phyloP scores from a whole-genome alignment of 2,888 invertebrate species.

The Rotaria sp. region DNA sequence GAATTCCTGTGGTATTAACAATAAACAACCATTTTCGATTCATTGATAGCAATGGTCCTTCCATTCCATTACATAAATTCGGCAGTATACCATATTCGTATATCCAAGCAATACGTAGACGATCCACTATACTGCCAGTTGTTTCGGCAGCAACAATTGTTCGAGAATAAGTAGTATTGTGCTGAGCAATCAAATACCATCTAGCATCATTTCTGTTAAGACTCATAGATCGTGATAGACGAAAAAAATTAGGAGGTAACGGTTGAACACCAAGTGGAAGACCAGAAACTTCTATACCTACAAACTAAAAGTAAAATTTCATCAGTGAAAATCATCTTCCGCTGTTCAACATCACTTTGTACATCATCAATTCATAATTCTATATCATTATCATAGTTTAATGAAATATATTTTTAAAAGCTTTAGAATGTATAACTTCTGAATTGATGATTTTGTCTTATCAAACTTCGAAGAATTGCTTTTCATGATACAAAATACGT shows the following conservation, averaged over 20 bases:
- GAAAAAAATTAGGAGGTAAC: not conserved
- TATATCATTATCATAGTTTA: not conserved
- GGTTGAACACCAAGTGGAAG: not conserved
- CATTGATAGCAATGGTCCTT: not conserved
- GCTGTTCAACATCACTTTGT: too few relatives aligned
- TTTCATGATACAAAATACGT: too few relatives aligned
- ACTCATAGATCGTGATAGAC: slow-evolving; percentile 6
- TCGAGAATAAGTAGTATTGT: not conserved
- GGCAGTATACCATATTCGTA: not conserved
- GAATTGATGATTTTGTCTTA: too few relatives aligned
- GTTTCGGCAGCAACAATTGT: not conserved
- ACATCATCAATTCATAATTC: too few relatives aligned
- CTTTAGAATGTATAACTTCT: not conserved
- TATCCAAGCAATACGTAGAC: slow-evolving; percentile 15
- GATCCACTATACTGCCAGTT: not conserved
- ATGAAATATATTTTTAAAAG: not conserved
- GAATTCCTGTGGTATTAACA: not conserved
- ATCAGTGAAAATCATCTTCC: not conserved
- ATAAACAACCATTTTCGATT: not conserved
- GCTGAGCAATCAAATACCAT: slow-evolving; percentile 18
- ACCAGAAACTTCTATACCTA: slow-evolving; percentile 8
- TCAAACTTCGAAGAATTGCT: too few relatives aligned
- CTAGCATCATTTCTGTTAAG: not conserved
- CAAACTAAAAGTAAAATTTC: not conserved
- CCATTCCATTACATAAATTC: not conserved